These are phyloP conservation scores for Diceros bicornis DNA, from an alignment of 2,797 vertebrate genomes.

Conservation along the genomic window DNA sequence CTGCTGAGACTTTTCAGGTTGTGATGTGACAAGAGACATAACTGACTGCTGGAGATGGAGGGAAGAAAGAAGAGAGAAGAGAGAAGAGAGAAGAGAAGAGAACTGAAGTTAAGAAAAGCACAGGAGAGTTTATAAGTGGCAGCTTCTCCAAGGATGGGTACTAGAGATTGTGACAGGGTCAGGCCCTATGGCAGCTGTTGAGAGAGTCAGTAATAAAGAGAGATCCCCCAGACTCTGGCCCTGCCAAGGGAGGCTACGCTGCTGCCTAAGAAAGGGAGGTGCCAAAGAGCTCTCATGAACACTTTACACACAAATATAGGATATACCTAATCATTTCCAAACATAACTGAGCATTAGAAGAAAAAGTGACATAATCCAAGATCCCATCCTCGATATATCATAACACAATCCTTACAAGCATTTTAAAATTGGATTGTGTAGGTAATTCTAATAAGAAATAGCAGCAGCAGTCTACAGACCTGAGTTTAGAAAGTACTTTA, in stretches of 20 bases:
- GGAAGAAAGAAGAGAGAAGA: not conserved
- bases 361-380: not conserved
- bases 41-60: not conserved
- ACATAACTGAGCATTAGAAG: not conserved
- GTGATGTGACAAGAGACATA: not conserved
- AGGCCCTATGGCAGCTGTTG: not conserved
- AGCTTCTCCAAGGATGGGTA: not conserved
- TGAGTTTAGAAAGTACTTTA: not conserved
- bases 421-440: not conserved
- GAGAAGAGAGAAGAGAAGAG: not conserved
- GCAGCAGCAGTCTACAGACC: not conserved
- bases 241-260: not conserved
- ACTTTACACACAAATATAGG: not conserved
- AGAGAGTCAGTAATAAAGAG: not conserved
- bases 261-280: not conserved
- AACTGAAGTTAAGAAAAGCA: not conserved
- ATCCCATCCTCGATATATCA: not conserved
- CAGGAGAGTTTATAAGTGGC: not conserved
- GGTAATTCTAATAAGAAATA: not conserved
- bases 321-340: not conserved
- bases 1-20: not conserved
- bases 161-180: no score
- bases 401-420: not conserved
- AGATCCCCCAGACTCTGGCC: not conserved
- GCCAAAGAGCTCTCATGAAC: not conserved